Percentiles rank a stretch among this genome's conserved stretches.
phyloP scores from a whole-genome alignment of 2,888 invertebrate species.

The Drosophila neonasuta region DNA sequence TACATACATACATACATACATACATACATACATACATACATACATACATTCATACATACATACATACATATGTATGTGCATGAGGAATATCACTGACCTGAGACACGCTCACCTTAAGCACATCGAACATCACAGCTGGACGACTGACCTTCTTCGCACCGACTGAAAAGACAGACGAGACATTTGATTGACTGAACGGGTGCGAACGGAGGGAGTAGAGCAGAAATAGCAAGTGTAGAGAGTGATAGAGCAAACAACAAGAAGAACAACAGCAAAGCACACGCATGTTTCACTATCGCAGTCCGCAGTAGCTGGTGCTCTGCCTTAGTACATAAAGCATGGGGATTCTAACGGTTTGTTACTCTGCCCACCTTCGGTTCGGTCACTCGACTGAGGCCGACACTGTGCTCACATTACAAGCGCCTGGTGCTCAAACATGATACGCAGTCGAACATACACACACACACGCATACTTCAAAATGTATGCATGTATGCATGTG shows the following conservation, averaged over 20 bases:
- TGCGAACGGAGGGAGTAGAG: neutral
- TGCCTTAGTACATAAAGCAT: conserved; percentile 9
- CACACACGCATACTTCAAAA: conserved; percentile 11
- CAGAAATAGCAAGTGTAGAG: neutral
- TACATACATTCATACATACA: too few relatives aligned
- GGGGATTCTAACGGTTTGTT: conserved; percentile 30
- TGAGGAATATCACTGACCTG: conserved; percentile 32
- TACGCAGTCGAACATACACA: conserved; percentile 30
- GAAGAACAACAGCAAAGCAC: conserved; percentile 13
- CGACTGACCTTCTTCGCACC: conserved; percentile 1
- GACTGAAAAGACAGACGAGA: conserved; percentile 9
- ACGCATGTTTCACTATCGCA: conserved; percentile 22
- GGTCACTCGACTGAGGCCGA: conserved; percentile 27
- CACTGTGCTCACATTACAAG: conserved; percentile 33
- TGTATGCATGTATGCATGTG: conserved; percentile 15
- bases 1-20: too few relatives aligned
- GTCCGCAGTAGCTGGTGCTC: conserved; percentile 1
- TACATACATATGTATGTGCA: neutral
- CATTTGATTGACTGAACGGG: neutral
- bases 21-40: too few relatives aligned
- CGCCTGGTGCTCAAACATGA: conserved; percentile 34
- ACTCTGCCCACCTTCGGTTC: conserved; percentile 10
- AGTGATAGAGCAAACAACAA: conserved; percentile 12
- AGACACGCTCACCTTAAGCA: neutral
- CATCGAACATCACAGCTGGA: conserved; percentile 30